phyloP scores from a whole-genome alignment of 2,797 vertebrate species.

The Corythornis leucogaster region DNA sequence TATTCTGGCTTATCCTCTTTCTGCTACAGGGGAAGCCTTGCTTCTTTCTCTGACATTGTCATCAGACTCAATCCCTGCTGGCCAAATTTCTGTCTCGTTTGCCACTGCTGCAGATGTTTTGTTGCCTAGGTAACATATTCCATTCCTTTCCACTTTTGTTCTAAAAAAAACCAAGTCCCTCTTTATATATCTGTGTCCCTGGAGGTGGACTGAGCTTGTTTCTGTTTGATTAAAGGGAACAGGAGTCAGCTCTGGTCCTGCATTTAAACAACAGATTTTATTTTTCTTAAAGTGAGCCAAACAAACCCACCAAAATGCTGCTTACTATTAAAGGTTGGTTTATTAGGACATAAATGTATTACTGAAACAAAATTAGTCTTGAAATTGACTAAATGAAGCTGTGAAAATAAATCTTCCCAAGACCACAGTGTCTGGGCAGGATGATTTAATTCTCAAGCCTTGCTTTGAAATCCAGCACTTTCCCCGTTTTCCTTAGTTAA shows the following conservation, averaged over 20 bases:
- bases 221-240: background rate
- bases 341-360: background rate
- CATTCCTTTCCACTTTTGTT: slow-evolving; percentile 38
- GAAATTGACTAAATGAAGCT: background rate
- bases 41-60: background rate
- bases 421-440: background rate
- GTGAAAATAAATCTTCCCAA: background rate
- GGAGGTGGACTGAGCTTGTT: background rate
- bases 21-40: background rate
- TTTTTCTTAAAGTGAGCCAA: background rate
- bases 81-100: background rate
- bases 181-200: background rate
- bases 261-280: background rate
- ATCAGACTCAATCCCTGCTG: background rate
- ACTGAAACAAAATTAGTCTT: background rate
- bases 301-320: background rate
- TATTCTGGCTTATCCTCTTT: background rate
- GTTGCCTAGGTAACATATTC: slow-evolving; percentile 43
- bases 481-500: background rate
- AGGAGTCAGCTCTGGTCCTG: background rate
- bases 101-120: slow-evolving; percentile 1
- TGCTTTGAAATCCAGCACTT: background rate
- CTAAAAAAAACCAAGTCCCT: background rate
- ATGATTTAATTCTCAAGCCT: background rate
- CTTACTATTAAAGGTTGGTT: background rate